Conservation (phyloP, 2,797 vertebrate species). For the Morus bassanus region DNA sequence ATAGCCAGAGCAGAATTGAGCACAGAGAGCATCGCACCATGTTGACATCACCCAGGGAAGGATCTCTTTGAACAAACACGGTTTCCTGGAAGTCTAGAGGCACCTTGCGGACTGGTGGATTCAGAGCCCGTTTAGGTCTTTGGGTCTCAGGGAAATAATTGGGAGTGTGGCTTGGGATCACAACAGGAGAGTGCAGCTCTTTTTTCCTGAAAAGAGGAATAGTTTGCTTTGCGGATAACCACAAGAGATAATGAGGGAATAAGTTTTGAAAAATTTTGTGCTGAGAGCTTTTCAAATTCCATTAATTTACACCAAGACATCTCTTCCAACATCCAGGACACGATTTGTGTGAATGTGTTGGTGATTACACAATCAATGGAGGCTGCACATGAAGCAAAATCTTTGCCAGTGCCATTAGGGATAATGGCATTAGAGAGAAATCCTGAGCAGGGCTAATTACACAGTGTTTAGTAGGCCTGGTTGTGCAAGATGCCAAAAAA, state of each 20-base stretch:
- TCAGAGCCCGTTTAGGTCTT: background rate
- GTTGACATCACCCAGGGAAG: background rate
- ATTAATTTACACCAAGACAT: background rate
- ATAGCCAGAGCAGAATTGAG: background rate
- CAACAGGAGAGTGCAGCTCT: background rate
- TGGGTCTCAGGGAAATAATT: background rate
- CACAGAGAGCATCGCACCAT: background rate
- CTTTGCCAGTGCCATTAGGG: background rate
- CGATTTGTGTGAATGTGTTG: background rate
- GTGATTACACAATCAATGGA: background rate
- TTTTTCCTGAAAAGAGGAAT: background rate
- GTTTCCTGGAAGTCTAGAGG: background rate
- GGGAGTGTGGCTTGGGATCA: background rate
- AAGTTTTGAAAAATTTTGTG: background rate
- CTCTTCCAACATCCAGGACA: background rate
- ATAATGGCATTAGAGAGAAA: conserved; percentile 33
- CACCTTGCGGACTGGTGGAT: background rate
- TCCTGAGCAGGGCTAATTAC: background rate
- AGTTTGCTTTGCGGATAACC: background rate
- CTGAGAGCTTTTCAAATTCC: background rate
- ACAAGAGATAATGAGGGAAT: background rate
- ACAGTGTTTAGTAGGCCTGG: background rate
- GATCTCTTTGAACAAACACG: background rate
- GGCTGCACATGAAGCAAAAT: background rate
- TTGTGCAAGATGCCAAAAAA: background rate